These are phyloP conservation scores for Channallabes apus DNA, from an alignment of 2,797 vertebrate species.

Conservation along the genomic window DNA sequence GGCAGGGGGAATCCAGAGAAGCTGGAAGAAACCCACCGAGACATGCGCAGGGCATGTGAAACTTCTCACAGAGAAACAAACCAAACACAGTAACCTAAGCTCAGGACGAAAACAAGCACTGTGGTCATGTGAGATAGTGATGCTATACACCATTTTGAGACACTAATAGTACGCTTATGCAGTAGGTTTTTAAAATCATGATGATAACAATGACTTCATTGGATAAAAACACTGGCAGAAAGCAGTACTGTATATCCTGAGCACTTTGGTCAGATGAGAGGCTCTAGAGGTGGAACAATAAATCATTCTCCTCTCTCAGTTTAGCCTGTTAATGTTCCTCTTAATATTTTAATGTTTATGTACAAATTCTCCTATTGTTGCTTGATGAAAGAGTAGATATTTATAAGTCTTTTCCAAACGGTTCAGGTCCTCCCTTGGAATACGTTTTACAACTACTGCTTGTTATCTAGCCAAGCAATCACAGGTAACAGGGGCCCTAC, in stretches of 20 bases:
- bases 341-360: constrained; percentile 18
- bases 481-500: constrained; percentile 54
- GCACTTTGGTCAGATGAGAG: not conserved
- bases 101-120: not conserved
- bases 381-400: constrained; percentile 29
- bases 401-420: constrained; percentile 42
- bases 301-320: not conserved
- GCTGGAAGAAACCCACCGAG: not conserved
- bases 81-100: not conserved
- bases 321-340: constrained; percentile 17
- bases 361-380: constrained; percentile 30
- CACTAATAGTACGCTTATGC: not conserved
- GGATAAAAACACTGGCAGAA: too few relatives aligned
- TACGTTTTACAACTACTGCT: constrained; percentile 56
- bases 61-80: not conserved
- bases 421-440: constrained; percentile 42
- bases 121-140: not conserved
- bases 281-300: not conserved
- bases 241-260: too few relatives aligned
- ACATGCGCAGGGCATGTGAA: not conserved
- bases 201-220: not conserved
- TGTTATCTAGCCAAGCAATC: constrained; percentile 54
- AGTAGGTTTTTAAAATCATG: not conserved
- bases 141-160: not conserved
- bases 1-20: not conserved